Base-by-base conservation (phyloP, 2,113 vertebrate species). In the Drymodes brunneopygia region DNA sequence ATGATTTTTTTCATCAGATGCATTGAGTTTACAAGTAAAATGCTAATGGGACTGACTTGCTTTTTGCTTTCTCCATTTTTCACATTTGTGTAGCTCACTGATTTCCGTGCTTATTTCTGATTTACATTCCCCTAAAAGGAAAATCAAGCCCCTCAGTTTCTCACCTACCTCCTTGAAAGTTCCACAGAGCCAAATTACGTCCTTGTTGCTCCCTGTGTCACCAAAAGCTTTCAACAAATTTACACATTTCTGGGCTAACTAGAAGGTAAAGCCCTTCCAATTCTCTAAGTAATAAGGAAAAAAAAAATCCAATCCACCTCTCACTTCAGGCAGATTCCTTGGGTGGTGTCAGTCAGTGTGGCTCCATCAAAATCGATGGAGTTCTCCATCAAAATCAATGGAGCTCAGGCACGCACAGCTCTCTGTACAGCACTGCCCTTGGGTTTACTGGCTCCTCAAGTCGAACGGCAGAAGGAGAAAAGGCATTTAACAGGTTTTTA, bases 1-100 rank as follows among this genome's bases (percentile, higher is more conserved):
- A 94, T 84, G 64, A 94, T 97, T 96, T 96, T 81, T 88, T 90
- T 86, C 83, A 96, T 92, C 90, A 73, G 69, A 88, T 67, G 66
- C 35, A 74, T 78, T 38, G 64, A 86, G 82, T 94, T 94, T 90
- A 94, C 86, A 94, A 86, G 79, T 56, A 74, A 94, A 96, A 86
- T 57, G 80, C 53, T 92, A 96, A 93, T 75, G 72, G 75, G 36
- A 58, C 28, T 67, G 64, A n/a, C 57, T 78, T 86, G 85, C 56
- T 88, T 94, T 91, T 94, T 86, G 64, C 88, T 67, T 95, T 78
- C 72, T 81, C 23, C n/a, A 21, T 15, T 65, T 81, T 82, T 64
- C 83, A 44, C 35, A 65, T n/a, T 83, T 77, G 33, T 67, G 64
- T 74, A 93, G 54, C 85, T 92, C 74, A 66, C 50, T 71, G 31